Percentiles rank a stretch among this genome's conserved stretches.
Evolutionary conservation across 2,797 vertebrate genomes (phyloP).

Genomic region (Characodon lateralis): DNA sequence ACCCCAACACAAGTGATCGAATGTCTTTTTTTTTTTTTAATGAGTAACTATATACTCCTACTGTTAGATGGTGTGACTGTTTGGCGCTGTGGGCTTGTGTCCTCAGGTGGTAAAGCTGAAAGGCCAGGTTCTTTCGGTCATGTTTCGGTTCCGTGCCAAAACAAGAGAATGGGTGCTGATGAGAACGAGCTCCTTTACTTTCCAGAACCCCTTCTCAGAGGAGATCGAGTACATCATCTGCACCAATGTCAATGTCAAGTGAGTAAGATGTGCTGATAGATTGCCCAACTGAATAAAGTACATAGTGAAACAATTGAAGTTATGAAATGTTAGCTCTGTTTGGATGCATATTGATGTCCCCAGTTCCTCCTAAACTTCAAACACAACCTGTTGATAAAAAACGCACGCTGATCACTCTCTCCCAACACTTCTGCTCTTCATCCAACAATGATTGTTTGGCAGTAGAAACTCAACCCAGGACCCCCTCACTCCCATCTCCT

Average conservation of each 20-base stretch:
- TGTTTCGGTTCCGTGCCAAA: slow-evolving; percentile 96
- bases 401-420: slow-evolving; percentile 59
- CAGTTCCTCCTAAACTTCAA: slow-evolving; percentile 32
- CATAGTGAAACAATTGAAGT: slow-evolving; percentile 20
- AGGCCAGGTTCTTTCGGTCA: slow-evolving; percentile 96
- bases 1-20: neutral
- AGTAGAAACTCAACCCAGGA: slow-evolving; percentile 92
- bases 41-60: neutral
- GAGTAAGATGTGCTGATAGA: slow-evolving; percentile 63
- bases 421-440: slow-evolving; percentile 72
- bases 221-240: slow-evolving; percentile 99
- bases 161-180: slow-evolving; percentile 94
- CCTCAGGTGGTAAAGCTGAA: slow-evolving; percentile 94
- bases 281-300: slow-evolving; percentile 31
- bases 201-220: slow-evolving; percentile 99
- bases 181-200: slow-evolving; percentile 97
- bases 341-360: slow-evolving; percentile 29
- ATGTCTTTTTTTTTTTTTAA: neutral
- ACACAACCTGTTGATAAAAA: slow-evolving; percentile 28
- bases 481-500: slow-evolving; percentile 85
- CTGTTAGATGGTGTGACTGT: neutral
- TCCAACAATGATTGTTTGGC: slow-evolving; percentile 67
- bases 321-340: slow-evolving; percentile 29
- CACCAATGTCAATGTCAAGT: slow-evolving; percentile 98
- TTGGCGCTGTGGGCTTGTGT: slow-evolving; percentile 35